Base-by-base conservation (phyloP, 2,113 vertebrate genomes). In the Phalacrocorax brasilianus region DNA sequence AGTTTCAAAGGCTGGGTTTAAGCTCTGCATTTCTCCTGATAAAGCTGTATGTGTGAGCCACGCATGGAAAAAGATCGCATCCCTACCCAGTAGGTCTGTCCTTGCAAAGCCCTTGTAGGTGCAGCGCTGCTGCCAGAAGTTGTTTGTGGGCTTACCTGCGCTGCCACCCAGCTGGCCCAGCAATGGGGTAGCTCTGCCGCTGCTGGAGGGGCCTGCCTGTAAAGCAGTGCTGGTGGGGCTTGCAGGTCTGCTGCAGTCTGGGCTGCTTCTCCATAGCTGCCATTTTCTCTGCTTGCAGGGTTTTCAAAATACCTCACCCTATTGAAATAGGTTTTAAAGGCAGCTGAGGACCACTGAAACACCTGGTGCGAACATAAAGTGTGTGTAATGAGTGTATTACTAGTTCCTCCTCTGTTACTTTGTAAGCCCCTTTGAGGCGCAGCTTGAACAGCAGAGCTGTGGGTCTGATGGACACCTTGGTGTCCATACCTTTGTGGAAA, bases 181-280 rank as follows among this genome's bases (percentile, higher is more conserved):
- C 74, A 21, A 0, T 11, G 32, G 62, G 20, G 33, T 11, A 22
- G 7, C 44, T 82, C 66, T 71, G 28, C 72, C 12, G 22, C 62
- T 6, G 1, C 6, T 2, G 20, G 17, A 52, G 50, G 32, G 26
- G 66, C 45, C 63, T 53, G 67, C 53, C 35, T 13, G 7, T 33
- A 20, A 10, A 32, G 7, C 45, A 1, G 0, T 18, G 6, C 21
- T 56, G 33, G 5, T 2, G 4, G 18, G 32, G 33, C 14, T 28
- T 52, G n/a, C 6, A 38, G 74, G 15, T 80, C 75, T 88, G 50
- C 44, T 86, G 30, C 7, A 49, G 40, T 26, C 30, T 8, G 15
- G 5, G 5, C 35, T 76, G 0, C 55, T 88, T 76, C 33, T 80
- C 67, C 33, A 14, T 33, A 49, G 52, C 23, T 58, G 24, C 33